Conservation (phyloP, 2,113 vertebrate species). For the Epinephelus fuscoguttatus region DNA sequence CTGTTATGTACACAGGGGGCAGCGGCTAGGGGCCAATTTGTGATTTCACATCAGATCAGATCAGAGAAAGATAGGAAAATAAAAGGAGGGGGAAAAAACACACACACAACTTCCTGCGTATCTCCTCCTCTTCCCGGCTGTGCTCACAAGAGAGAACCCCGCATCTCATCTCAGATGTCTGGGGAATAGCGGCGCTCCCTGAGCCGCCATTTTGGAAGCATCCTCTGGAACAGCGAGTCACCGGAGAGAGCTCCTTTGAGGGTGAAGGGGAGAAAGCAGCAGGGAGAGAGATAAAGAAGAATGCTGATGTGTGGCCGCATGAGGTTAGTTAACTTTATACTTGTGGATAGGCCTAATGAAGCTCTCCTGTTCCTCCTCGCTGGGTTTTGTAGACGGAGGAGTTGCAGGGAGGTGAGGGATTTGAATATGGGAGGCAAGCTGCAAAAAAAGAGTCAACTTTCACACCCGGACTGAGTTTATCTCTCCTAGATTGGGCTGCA, state of each 20-base stretch:
- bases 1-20: conserved; percentile 83
- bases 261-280: conserved; percentile 22
- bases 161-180: conserved; percentile 71
- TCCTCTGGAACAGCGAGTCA: conserved; percentile 73
- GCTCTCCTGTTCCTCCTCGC: conserved; percentile 27
- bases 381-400: conserved; percentile 26
- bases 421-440: conserved; percentile 38
- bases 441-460: conserved; percentile 32
- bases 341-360: conserved; percentile 57
- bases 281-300: conserved; percentile 44
- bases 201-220: conserved; percentile 77
- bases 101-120: conserved; percentile 40
- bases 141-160: conserved; percentile 60
- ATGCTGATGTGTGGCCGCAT: conserved; percentile 47
- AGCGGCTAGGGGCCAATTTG: conserved; percentile 83
- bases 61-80: conserved; percentile 74
- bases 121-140: conserved; percentile 49
- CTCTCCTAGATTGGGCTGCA: conserved; percentile 18
- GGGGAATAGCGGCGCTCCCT: conserved; percentile 74
- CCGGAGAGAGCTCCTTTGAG: conserved; percentile 62
- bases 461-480: conserved; percentile 35
- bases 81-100: conserved; percentile 21
- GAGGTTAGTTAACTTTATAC: conserved; percentile 68
- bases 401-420: conserved; percentile 25
- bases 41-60: conserved; percentile 82